Percentiles rank a stretch among this genome's conserved stretches.
phyloP scores from a whole-genome alignment of 2,113 vertebrate genomes.

The Telmatochromis bifrenatus region DNA sequence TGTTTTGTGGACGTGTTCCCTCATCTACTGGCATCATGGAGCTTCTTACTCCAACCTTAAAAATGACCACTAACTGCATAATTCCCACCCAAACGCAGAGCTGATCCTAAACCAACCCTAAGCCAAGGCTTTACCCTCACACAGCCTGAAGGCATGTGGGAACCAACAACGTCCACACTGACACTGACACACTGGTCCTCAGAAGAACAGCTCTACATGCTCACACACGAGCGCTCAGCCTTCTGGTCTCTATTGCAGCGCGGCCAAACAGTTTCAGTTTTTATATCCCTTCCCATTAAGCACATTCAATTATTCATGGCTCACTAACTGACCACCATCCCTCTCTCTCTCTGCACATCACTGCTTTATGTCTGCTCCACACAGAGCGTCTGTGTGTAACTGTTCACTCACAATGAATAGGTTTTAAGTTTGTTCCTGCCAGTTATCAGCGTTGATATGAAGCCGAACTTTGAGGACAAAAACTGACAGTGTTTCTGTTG shows the following conservation, averaged over 20 bases:
- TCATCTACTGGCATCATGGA: background rate
- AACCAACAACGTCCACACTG: background rate
- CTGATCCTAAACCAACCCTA: background rate
- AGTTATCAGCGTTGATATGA: background rate
- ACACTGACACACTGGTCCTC: background rate
- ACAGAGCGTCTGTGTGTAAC: background rate
- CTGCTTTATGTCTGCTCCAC: background rate
- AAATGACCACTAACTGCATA: background rate
- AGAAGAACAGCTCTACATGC: background rate
- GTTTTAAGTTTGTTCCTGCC: background rate
- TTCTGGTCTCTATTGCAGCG: background rate
- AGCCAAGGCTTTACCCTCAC: background rate
- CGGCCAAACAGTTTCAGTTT: conserved; percentile 26
- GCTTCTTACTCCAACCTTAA: background rate
- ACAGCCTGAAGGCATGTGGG: background rate
- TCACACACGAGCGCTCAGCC: background rate
- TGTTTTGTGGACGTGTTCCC: background rate
- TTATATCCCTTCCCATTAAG: conserved; percentile 30
- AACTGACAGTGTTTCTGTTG: background rate
- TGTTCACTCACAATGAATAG: background rate
- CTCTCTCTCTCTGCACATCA: background rate
- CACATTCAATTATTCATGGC: conserved; percentile 41
- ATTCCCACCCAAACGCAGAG: background rate
- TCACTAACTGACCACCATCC: conserved; percentile 36
- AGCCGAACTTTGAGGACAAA: background rate